These are phyloP conservation scores for Struthio camelus DNA, from an alignment of 2,113 vertebrate species.

Conservation along the genomic window DNA sequence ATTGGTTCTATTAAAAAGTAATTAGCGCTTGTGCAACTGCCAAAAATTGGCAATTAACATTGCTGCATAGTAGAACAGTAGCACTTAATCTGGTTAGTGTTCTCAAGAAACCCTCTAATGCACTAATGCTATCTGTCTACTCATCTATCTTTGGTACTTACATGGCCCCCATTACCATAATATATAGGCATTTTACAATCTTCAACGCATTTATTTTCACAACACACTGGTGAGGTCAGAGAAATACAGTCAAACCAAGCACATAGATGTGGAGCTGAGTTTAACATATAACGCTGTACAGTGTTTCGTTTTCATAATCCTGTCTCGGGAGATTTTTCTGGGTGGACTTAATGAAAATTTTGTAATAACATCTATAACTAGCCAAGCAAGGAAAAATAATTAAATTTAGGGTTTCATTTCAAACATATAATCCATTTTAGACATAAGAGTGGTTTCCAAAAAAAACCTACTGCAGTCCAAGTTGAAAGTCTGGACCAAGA, in stretches of 20 bases:
- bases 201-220: constrained; percentile 32
- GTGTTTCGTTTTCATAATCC: constrained; percentile 2
- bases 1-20: constrained; percentile 65
- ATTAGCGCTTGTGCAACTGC: constrained; percentile 20
- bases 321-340: neutral
- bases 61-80: constrained; percentile 6
- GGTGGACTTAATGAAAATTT: neutral
- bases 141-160: constrained; percentile 24
- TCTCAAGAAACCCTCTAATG: constrained; percentile 27
- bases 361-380: neutral
- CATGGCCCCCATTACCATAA: neutral
- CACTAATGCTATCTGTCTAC: constrained; percentile 26
- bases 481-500: neutral
- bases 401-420: neutral
- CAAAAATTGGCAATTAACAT: constrained; percentile 46
- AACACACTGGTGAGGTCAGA: neutral
- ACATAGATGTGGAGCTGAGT: neutral
- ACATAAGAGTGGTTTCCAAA: neutral
- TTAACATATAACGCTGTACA: neutral
- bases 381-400: neutral
- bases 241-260: neutral
- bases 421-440: neutral
- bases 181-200: constrained; percentile 23
- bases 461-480: neutral
- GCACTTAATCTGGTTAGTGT: constrained; percentile 46